Base-by-base conservation (phyloP, 2,113 vertebrate species). In the Nibea coibor region DNA sequence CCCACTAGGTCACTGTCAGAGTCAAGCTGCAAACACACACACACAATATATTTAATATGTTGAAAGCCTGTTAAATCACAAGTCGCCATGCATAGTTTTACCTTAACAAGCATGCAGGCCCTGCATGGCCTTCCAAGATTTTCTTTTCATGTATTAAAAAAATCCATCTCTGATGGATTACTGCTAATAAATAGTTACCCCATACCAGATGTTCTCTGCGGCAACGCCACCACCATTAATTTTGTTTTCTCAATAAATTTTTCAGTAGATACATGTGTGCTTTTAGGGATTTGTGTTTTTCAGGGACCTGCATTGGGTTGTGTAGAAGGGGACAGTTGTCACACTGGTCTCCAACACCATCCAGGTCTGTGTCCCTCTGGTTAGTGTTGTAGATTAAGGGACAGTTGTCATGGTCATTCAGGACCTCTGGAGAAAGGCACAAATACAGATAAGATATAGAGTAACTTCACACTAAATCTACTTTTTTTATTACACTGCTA, bases 391-490 rank as follows among this genome's bases (percentile, higher is more conserved):
- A 99, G 73, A 98, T 92, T 0, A 95, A 95, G 20, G 98, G 97
- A 85, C 98, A 99, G 77, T 99, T 99, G 92, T 99, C 98, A n/a
- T 87, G 83, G 47, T 98, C 97, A 59, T 99, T 98, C 88, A 97
- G 95, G 89, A 97, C 94, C 53, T 98, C 98, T 99, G 81, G 0
- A 57, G 75, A 72, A 42, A 43, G 24, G 75, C 39, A 81, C 11
- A 56, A 22, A 79, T 17, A 75, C n/a, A 26, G 57, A 58, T 51
- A 59, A 54, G 48, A 53, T 45, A 66, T 8, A 45, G 43, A 45
- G 35, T 24, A 17, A 31, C 48, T 42, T 14, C 59, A 43, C n/a
- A 14, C 54, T 31, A 50, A 67, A 68, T 62, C 4, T 0, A 50
- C 14, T 48, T 73, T 73, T 57, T 24, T 57, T 57, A 28, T 28